Base-by-base conservation (phyloP, 2,797 vertebrate species). In the Poecilia velifera region DNA sequence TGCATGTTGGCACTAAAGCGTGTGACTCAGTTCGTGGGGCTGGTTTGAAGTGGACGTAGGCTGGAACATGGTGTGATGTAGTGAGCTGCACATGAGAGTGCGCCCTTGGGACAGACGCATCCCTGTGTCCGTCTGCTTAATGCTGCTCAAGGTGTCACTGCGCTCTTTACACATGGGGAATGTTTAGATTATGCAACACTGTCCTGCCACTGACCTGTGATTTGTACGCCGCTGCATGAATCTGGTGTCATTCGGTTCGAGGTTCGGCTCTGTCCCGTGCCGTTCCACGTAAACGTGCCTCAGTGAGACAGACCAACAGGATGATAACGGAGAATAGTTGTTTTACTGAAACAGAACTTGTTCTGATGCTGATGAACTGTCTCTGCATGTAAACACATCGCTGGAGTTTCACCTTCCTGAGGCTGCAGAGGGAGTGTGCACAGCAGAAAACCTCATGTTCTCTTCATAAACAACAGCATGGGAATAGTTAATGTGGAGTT, bases 101-200 rank as follows among this genome's bases (percentile, higher is more conserved):
- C 4, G 28, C 3, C 12, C 55, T 13, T 36, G 59, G 31, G 62
- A 76, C 62, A 46, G 46, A 70, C 28, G 49, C 1, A 77, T 72
- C 72, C 31, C 0, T 12, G 36, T 0, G 34, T 55, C 79, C 78
- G 83, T 87, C 79, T 85, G 53, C 64, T 83, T 81, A 46, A 43
- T 43, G 6, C 49, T 75, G 73, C 73, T 90, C n/a, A 80, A 76
- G 55, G 72, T 76, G 86, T 79, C 68, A 73, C 72, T 76, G 72
- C 76, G 76, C 75, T 82, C 55, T 72, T 76, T 34, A 82, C 36
- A 76, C 9, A 80, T 59, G 41, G 46, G 36, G 43, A 68, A 77
- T 53, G 39, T 66, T 59, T 20, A 68, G 41, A 81, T 88, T 49
- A 72, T 76, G 81, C 47, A 72, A 6, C 20, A 34, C 9, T n/a